Base-by-base conservation (phyloP, 1,140 invertebrate species). In the Phymorhynchus buccinoides region DNA sequence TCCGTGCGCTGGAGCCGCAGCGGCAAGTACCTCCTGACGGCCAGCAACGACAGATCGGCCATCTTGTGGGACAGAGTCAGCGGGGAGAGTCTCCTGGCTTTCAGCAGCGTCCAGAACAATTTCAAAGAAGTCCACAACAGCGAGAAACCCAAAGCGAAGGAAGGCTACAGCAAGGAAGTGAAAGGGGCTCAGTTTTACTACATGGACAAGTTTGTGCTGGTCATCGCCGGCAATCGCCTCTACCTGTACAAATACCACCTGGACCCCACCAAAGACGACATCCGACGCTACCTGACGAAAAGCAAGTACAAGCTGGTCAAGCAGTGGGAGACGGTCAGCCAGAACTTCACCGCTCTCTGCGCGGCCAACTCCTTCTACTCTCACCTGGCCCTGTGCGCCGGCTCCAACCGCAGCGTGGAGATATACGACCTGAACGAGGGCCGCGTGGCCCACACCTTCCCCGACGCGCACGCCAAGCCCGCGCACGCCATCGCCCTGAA, bases 161-260 rank as follows among this genome's bases (percentile, higher is more conserved):
- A 83, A 18, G 62, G 78, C 2, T 93, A 91, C 75, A 81, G 80
- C 30, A 92, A 92, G 80, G 91, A 91, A 84, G 87, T 94, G 14
- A 89, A 88, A 18, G 87, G 88, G 88, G 91, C 89, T 27, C 92
- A 93, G 87, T 94, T 94, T 88, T 94, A 92, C 85, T 94, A 93
- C 84, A 90, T 94, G 89, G 94, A 94, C 85, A 92, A 92, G 79
- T 94, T 94, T 87, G 89, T 94, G 18, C 75, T 94, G 9, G 22
- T 93, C 42, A 88, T 91, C 41, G 88, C 88, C 75, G 93, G 92
- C 44, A 91, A 91, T 83, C 84, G 79, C 37, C 78, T 94, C 41
- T 90, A 88, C 83, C 80, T 94, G 84, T 94, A 93, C 88, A 93
- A 93, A 87, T 94, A 93, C 83, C 84, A 89, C 71, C 80, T 94